Evolutionary conservation across 2,113 vertebrate species (phyloP), one percentile per base, ranked within the genome.

Genomic region (Lepidothrix coronata): DNA sequence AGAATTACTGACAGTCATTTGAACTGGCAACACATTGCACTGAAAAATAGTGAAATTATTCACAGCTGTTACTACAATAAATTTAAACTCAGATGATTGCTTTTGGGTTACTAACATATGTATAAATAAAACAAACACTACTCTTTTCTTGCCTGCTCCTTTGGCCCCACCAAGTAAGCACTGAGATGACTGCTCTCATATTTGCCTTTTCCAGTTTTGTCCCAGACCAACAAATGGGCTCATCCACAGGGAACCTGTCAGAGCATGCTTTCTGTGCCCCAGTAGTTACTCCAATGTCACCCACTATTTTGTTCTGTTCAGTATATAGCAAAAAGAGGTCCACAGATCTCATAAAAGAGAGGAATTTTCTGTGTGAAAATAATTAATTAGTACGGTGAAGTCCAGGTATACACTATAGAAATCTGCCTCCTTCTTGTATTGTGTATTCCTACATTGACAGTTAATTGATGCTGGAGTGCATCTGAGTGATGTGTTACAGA

Each of bases 211-310:
- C 11, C 62, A 48, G 23, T 76, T 83, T 82, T 62, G 12, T 49
- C 44, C 25, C n/a, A 49, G 22, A 61, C 15, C 1, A 4, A 41
- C 12, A 27, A 21, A 24, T 3, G 33, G 33, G 25, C 57, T 76
- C 23, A 30, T 43, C 55, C 43, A 22, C 12, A 30, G 18, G 37
- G 68, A 71, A 31, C 3, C 4, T 5, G 0, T 11, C 5, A 49
- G 62, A 30, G 19, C 11, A 5, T 2, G 5, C 25, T 54, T 63
- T 24, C 59, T 12, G 27, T 41, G n/a, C 24, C 24, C 23, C 43
- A 44, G 27, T n/a, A 16, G 28, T 41, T 59, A 63, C 13, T 0
- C 0, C 19, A 33, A 7, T 27, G 35, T 57, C n/a, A 57, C 20
- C 16, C 4, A 2, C 31, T 52, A 14, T 24, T 52, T 71, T 67